Percentiles rank a stretch among this genome's conserved stretches.
Conservation (phyloP, 1,140 invertebrate genomes). For the Phymastichus coffea region DNA sequence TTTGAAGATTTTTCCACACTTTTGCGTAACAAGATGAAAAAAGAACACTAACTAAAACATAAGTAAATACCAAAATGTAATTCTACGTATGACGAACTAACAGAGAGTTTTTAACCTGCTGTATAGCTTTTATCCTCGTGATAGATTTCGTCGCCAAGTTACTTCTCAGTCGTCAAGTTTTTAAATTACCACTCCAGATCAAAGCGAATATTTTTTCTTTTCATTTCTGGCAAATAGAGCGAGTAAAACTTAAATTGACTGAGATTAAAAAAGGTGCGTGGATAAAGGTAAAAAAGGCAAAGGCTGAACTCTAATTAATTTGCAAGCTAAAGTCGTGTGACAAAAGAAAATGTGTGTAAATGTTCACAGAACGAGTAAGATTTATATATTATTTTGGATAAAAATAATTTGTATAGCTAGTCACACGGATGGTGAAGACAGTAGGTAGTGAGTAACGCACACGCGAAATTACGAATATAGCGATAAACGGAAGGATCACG, state of each 20-base stretch:
- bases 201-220: no score
- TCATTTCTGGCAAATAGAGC: no score
- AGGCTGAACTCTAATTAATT: constrained; percentile 1
- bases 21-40: constrained; percentile 2
- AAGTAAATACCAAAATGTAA: neutral
- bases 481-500: constrained; percentile 13
- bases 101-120: neutral
- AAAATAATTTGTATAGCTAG: constrained; percentile 50
- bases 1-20: constrained; percentile 16
- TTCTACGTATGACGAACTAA: constrained; percentile 12
- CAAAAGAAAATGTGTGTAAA: constrained; percentile 41
- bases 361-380: constrained; percentile 32
- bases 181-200: constrained; percentile 49
- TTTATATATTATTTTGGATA: constrained; percentile 47
- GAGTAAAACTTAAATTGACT: no score
- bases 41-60: no score
- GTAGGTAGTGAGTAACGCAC: constrained; percentile 23
- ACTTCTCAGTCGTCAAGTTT: neutral
- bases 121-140: constrained; percentile 7
- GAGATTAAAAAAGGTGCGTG: constrained; percentile 20
- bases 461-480: constrained; percentile 8
- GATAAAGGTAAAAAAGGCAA: constrained; percentile 20
- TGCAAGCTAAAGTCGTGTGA: no score
- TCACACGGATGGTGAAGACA: constrained; percentile 47
- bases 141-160: neutral